Evolutionary conservation across 2,113 vertebrate species (phyloP), one percentile per base, ranked within the genome.

Genomic region (Mellivora capensis): DNA sequence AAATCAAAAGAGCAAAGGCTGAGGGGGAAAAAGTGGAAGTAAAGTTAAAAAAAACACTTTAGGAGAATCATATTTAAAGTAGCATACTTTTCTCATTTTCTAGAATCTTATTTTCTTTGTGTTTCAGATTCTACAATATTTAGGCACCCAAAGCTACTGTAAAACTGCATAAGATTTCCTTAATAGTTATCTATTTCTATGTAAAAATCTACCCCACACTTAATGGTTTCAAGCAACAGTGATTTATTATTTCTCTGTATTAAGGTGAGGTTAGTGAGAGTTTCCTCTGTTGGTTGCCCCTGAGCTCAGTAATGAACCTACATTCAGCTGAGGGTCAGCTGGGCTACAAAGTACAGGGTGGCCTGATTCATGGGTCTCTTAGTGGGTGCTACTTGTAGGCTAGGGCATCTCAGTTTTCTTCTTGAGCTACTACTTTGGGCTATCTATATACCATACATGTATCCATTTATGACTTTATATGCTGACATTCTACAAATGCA

Each of bases 391-490:
- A 9, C 21, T 31, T 81, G n/a, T 44, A 62, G 12, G 0, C 3
- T 23, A 72, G 49, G 34, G 6, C 15, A 91, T 27, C 42, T 81
- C 37, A 27, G 20, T 91, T 87, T 3, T 34, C 5, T 42, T 80
- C 82, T 94, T 97, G 42, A 52, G 3, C 54, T 87, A 47, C 87
- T 6, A 2, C 54, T 71, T 94, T 97, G 39, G 34, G 42, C 71
- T 98, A 9, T 96, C 79, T 93, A 69, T 93, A 25, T 94, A 37
- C 34, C 37, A 81, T 29, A 87, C 29, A 83, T 44, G 10, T 91
- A 90, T 81, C 96, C 80, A 91, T 87, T 64, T 69, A 13, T 29
- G 42, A 77, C 80, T 44, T 87, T 74, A 5, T 10, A n/a, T n/a
- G 71, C 18, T 42, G n/a, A 90, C 42, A 86, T 64, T 95, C 82